Conservation (phyloP, 2,797 vertebrate species). For the Myotis planiceps region DNA sequence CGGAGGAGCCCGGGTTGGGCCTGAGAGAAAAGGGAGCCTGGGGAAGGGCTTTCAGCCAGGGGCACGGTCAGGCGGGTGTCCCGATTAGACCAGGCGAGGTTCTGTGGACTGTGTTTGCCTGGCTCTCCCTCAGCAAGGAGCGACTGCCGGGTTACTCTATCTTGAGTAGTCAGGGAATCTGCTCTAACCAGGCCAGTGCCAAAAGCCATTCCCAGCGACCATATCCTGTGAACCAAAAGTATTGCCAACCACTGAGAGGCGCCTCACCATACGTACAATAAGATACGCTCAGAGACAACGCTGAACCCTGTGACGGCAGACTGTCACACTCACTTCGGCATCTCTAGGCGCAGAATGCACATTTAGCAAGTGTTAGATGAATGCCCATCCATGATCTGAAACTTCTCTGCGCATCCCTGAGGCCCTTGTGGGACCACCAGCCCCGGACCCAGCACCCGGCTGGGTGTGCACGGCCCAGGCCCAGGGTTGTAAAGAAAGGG, state of each 20-base stretch:
- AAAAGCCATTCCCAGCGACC: not conserved
- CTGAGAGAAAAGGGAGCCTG: not conserved
- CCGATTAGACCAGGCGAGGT: not conserved
- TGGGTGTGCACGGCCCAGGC: not conserved
- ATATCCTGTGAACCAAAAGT: not conserved
- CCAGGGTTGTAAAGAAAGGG: not conserved
- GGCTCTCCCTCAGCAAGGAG: not conserved
- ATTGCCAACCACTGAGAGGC: not conserved
- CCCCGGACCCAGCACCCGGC: not conserved
- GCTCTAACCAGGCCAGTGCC: not conserved
- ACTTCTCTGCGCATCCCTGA: not conserved
- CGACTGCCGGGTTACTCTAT: not conserved
- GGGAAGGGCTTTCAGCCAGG: not conserved
- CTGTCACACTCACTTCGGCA: not conserved
- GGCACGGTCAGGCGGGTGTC: not conserved
- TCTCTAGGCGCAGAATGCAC: not conserved
- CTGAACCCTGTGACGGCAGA: not conserved
- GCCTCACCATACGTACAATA: too few relatives aligned
- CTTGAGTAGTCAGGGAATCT: not conserved
- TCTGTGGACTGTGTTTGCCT: not conserved
- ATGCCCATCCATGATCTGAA: not conserved
- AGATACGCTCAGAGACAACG: not conserved
- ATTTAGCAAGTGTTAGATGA: not conserved
- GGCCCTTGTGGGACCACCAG: not conserved
- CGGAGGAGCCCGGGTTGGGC: not conserved